Base-by-base conservation (phyloP, 2,113 vertebrate species). In the Monopterus albus region DNA sequence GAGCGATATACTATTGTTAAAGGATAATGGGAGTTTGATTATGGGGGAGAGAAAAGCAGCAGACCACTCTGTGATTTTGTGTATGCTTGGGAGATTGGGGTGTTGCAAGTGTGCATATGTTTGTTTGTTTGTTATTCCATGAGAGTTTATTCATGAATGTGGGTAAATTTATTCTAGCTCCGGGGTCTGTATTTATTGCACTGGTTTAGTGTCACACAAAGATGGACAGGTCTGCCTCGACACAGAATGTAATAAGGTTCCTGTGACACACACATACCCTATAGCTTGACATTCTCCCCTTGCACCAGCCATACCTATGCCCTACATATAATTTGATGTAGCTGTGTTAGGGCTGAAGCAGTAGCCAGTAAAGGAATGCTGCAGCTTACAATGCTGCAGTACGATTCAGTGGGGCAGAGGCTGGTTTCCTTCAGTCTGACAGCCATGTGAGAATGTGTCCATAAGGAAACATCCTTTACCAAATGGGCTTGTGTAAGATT, bases 101-200 rank as follows among this genome's bases (percentile, higher is more conserved):
- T 60, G 49, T 49, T 43, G 36, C 20, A 38, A 36, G 69, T 15
- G 36, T 74, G 31, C 11, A 17, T 68, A 53, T 67, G 60, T 42
- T 66, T 70, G 46, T 77, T 31, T 73, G 61, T 74, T n/a, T n/a
- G 60, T 66, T 47, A 29, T 13, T 57, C 36, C 49, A 18, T 35
- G 31, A 38, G 61, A 72, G 81, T 85, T 76, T 75, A 58, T 83
- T 70, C 31, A 58, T 67, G 59, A 45, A 29, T 52, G 26, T 65
- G 49, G 18, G 38, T 68, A 70, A 67, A 81, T 84, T 56, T 86
- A 88, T 84, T 80, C 79, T 73, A 71, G 85, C 90, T 79, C 51
- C 50, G 56, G 76, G 81, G n/a, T 75, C 65, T 72, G 71, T 82
- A 74, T 84, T 88, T 91, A 84, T 88, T 87, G 86, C 72, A 66